Evolutionary conservation across 2,113 vertebrate species (phyloP).

Genomic region (Nyctibius bracteatus): DNA sequence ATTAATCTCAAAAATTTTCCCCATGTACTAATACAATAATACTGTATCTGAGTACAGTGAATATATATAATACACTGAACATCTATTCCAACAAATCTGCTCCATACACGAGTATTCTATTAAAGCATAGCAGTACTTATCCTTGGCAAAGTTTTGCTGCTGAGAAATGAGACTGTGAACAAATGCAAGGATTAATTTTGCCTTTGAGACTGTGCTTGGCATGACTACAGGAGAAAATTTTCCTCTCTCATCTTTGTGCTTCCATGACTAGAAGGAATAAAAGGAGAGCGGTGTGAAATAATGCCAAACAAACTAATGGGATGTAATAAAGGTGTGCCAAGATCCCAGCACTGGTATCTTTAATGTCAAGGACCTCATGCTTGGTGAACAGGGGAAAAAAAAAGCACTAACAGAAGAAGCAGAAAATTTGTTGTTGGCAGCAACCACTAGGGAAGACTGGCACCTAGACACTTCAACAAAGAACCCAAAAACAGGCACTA

Average conservation of each 20-base stretch:
- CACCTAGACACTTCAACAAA: not conserved
- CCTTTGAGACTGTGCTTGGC: not conserved
- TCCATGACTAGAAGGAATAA: not conserved
- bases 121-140: not conserved
- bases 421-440: not conserved
- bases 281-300: not conserved
- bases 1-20: not conserved
- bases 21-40: not conserved
- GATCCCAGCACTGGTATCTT: not conserved
- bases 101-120: accelerated
- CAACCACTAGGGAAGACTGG: not conserved
- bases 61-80: not conserved
- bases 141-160: not conserved
- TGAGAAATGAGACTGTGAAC: not conserved
- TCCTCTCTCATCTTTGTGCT: not conserved
- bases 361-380: not conserved
- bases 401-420: not conserved
- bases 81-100: not conserved
- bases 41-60: too few relatives aligned
- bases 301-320: not conserved
- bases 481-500: not conserved
- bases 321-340: not conserved
- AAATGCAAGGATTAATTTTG: not conserved
- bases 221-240: not conserved
- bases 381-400: not conserved